These are phyloP conservation scores for Aptenodytes patagonicus DNA, from an alignment of 2,113 vertebrate species.

Conservation along the genomic window DNA sequence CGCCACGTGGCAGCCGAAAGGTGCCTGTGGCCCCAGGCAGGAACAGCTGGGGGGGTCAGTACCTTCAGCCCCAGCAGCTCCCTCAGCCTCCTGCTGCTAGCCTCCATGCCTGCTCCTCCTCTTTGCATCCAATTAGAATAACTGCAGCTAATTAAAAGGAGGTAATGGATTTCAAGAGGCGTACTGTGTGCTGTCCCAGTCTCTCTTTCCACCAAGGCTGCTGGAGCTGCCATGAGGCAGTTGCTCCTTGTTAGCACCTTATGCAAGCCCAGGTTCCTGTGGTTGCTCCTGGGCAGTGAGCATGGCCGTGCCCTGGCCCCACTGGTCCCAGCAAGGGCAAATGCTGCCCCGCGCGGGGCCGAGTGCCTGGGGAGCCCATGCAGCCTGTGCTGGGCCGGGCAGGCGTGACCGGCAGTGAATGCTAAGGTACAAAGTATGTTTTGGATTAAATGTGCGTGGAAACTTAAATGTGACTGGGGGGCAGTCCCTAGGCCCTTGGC, in stretches of 20 bases:
- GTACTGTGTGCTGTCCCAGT: neutral
- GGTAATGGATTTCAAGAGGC: neutral
- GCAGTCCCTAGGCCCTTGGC: neutral
- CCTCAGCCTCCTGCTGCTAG: neutral
- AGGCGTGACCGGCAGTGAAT: accelerated
- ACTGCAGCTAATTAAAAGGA: conserved; percentile 10
- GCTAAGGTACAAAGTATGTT: neutral
- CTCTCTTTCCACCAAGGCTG: neutral
- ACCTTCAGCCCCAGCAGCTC: neutral
- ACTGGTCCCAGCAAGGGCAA: neutral
- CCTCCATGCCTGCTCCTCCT: neutral
- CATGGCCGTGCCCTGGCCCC: accelerated
- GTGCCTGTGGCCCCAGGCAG: neutral
- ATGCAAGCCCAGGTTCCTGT: neutral
- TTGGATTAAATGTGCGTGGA: neutral
- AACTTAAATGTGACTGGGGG: neutral
- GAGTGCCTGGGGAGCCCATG: neutral
- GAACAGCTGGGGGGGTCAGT: accelerated
- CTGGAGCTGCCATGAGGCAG: neutral
- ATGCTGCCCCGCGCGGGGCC: accelerated
- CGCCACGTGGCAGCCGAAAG: accelerated
- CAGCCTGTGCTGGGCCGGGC: neutral
- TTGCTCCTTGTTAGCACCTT: neutral
- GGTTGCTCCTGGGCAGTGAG: neutral
- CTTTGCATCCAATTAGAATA: neutral